These are phyloP conservation scores for Dipodomys spectabilis DNA, from an alignment of 2,113 vertebrate species.

Conservation along the genomic window DNA sequence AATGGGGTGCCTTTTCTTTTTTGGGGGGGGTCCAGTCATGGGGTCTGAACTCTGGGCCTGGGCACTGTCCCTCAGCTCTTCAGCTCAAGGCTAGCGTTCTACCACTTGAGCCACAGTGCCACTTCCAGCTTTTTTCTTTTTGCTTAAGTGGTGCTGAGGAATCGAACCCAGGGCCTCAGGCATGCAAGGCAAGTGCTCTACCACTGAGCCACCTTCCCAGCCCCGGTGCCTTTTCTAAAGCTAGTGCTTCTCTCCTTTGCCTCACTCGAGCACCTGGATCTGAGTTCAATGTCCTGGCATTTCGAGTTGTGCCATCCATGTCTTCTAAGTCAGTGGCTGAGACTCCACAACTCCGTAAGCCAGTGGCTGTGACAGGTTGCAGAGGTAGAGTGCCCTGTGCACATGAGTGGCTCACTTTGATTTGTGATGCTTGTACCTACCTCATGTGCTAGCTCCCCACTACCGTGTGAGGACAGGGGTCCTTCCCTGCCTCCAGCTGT, in stretches of 20 bases:
- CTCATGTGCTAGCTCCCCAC: not conserved
- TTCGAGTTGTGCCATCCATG: not conserved
- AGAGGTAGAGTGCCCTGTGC: rapidly evolving
- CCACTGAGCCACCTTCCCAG: too few relatives aligned
- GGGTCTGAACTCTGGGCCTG: too few relatives aligned
- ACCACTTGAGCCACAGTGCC: too few relatives aligned
- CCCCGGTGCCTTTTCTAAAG: not conserved
- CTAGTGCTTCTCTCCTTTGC: not conserved
- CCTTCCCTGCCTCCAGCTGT: not conserved
- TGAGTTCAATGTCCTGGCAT: not conserved
- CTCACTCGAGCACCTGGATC: not conserved
- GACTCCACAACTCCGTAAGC: not conserved
- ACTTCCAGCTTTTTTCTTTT: too few relatives aligned
- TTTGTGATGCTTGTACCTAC: not conserved
- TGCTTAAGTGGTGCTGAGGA: too few relatives aligned
- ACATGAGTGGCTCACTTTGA: not conserved
- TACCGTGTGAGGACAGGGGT: not conserved
- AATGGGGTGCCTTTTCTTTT: not conserved
- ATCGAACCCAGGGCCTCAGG: too few relatives aligned
- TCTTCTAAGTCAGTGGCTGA: not conserved
- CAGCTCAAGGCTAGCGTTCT: too few relatives aligned
- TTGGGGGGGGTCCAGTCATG: too few relatives aligned
- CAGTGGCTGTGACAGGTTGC: not conserved
- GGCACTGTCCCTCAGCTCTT: too few relatives aligned
- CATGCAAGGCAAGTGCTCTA: too few relatives aligned